phyloP scores from a whole-genome alignment of 2,797 vertebrate species.

The Natrix natrix region DNA sequence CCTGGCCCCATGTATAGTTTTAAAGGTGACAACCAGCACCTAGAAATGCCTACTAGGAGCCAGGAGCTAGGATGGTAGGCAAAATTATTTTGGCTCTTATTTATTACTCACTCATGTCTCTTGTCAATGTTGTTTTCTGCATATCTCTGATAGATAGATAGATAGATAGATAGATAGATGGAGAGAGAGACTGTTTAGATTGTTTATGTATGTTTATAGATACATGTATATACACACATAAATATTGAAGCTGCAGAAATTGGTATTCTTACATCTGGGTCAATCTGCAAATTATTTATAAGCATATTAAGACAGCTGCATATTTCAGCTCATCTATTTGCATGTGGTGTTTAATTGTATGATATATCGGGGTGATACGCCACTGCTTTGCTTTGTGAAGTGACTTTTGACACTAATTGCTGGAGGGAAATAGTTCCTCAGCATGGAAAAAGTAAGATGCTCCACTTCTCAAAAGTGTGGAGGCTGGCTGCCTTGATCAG shows the following conservation, averaged over 20 bases:
- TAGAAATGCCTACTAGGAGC: background rate
- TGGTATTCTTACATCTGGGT: background rate
- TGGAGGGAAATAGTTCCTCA: background rate
- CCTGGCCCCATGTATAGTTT: background rate
- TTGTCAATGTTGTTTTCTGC: background rate
- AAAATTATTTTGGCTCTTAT: background rate
- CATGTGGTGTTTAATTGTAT: conserved; percentile 21
- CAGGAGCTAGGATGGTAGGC: background rate
- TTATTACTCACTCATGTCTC: background rate
- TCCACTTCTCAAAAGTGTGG: background rate
- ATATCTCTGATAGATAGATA: background rate
- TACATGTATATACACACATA: background rate
- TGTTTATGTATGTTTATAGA: background rate
- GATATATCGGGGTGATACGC: background rate
- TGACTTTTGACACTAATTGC: background rate
- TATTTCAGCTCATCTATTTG: conserved; percentile 22
- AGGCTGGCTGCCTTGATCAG: background rate
- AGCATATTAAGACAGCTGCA: background rate
- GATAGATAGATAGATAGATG: too few relatives aligned
- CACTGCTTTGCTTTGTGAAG: background rate
- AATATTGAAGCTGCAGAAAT: background rate
- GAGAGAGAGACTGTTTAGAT: background rate
- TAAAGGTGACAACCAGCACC: background rate
- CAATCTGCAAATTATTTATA: background rate
- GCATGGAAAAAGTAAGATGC: background rate